These are phyloP conservation scores for Pherbina coryleti DNA, from an alignment of 2,888 invertebrate species.

Conservation along the genomic window DNA sequence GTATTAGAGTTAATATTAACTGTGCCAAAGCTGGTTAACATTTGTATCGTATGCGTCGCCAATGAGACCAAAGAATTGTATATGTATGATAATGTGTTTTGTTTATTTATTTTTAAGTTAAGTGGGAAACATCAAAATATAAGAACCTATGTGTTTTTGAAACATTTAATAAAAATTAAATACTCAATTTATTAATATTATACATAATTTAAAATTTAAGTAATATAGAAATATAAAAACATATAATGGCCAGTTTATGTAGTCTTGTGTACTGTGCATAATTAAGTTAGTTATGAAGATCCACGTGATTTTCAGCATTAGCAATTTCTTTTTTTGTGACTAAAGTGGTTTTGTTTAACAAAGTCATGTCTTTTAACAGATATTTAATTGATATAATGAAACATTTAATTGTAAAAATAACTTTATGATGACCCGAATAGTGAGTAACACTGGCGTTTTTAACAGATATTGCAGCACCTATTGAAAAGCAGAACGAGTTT, in stretches of 20 bases:
- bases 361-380: too few relatives aligned
- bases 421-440: neutral
- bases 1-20: constrained; percentile 40
- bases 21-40: constrained; percentile 45
- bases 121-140: constrained; percentile 6
- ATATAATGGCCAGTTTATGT: neutral
- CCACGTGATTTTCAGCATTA: too few relatives aligned
- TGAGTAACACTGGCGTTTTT: constrained; percentile 1
- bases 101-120: neutral
- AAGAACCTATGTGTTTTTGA: constrained; percentile 33
- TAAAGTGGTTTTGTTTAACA: too few relatives aligned
- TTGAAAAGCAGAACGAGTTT: too few relatives aligned
- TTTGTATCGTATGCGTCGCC: constrained; percentile 39
- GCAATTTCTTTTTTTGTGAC: too few relatives aligned
- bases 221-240: neutral
- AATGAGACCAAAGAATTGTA: constrained; percentile 45
- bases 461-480: neutral
- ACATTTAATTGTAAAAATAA: neutral
- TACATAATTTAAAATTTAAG: constrained; percentile 17
- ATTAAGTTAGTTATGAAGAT: too few relatives aligned
- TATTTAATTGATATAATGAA: too few relatives aligned
- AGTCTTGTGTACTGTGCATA: too few relatives aligned
- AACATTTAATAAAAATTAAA: constrained; percentile 34
- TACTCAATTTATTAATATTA: constrained; percentile 33
- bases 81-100: neutral